Percentiles rank a stretch among this genome's conserved stretches.
Evolutionary conservation across 92 coral and sea anemone genomes (phyloP).

Genomic region (Micromussa lordhowensis): DNA sequence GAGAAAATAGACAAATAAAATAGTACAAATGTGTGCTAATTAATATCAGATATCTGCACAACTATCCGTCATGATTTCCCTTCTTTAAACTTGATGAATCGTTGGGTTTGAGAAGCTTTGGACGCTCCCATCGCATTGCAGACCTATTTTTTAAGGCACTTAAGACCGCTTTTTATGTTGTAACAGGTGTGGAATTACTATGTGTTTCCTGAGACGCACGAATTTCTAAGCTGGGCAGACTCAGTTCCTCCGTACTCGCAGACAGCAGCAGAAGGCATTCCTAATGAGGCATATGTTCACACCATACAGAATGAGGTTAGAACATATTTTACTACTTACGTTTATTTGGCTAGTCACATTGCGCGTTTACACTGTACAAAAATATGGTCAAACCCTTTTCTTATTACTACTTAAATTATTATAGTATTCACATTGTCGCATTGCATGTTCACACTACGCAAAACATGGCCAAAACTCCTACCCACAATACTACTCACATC

Average conservation of each 20-base stretch:
- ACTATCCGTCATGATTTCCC: too few relatives aligned
- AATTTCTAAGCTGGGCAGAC: constrained; percentile 92
- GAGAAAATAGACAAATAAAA: too few relatives aligned
- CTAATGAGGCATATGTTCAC: constrained; percentile 96
- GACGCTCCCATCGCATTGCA: too few relatives aligned
- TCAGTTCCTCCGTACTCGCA: constrained; percentile 95
- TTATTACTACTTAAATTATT: neutral
- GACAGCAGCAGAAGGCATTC: constrained; percentile 99
- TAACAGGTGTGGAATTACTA: constrained; percentile 95
- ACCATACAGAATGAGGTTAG: constrained; percentile 92
- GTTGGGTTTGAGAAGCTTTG: too few relatives aligned
- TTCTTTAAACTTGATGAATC: too few relatives aligned
- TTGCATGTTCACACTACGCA: too few relatives aligned
- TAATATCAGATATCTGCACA: too few relatives aligned
- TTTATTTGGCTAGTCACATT: neutral
- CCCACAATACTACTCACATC: too few relatives aligned
- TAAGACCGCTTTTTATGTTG: neutral
- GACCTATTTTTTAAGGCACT: neutral
- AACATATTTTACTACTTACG: neutral
- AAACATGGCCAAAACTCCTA: neutral
- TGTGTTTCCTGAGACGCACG: constrained; percentile 98
- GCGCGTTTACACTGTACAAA: constrained; percentile 82
- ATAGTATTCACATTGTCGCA: too few relatives aligned
- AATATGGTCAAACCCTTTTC: constrained; percentile 67
- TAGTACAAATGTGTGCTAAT: too few relatives aligned